Base-by-base conservation (phyloP, 1,140 invertebrate genomes). In the Oreohelix idahoensis region DNA sequence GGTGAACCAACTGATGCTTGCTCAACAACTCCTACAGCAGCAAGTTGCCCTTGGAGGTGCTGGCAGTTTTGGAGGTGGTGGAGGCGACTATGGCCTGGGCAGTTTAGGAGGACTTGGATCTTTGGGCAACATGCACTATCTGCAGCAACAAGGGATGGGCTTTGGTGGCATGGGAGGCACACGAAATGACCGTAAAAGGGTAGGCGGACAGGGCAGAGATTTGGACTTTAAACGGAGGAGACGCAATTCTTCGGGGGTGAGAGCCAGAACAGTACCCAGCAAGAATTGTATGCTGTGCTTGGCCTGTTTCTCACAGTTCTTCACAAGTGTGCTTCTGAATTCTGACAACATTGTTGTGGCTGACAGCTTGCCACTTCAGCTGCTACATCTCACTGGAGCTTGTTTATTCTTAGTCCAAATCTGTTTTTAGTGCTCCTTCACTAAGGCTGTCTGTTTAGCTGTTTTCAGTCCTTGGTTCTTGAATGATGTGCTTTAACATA, bases 141-240 rank as follows among this genome's bases (percentile, higher is more conserved):
- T 32, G 4, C 63, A 66, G 17, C 63, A 66, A 17, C 63, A 66
- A 32, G n/a, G 63, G 20, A 20, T 58, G 53, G 63, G 63, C 63
- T 66, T 32, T 17, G 17, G n/a, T 17, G n/a, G n/a, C 42, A n/a
- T 23, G 13, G 71, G 71, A 42, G 71, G 35, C 23, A 23, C 39
- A 36, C 15, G 71, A 73, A 73, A 73, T 73, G 71, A 73, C 38
- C 71, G 71, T 32, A 73, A 73, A 32, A 39, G 71, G 71, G 36
- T 73, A 73, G 29, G 71, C 42, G 71, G 15, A 45, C 20, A 73
- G 36, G 38, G 69, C 36, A 71, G 69, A 71, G 35, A 73, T 42
- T 42, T 42, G 36, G 38, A 73, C 42, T 42, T 73, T n/a, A 73
- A 73, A 73, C 20, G 71, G 42, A 73, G 35, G 13, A 20, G 15